Percentiles rank a stretch among this genome's conserved stretches.
These are phyloP conservation scores for Brachyptera putata DNA, from an alignment of 2,888 invertebrate species.

Conservation along the genomic window DNA sequence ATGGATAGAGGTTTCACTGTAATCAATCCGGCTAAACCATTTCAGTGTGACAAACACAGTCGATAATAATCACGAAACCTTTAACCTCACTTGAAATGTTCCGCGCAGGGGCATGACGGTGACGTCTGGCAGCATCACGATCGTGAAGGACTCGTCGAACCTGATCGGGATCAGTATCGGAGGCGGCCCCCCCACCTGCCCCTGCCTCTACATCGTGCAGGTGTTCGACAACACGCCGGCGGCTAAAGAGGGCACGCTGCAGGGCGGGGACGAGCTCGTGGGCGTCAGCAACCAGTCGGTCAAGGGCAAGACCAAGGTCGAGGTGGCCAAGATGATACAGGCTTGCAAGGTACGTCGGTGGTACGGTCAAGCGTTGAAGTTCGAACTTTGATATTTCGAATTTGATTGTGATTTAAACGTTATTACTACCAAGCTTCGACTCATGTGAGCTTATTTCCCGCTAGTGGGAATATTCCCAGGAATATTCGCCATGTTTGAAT, in stretches of 20 bases:
- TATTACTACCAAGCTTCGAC: too few relatives aligned
- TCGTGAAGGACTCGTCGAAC: slow-evolving; percentile 88
- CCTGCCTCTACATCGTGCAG: slow-evolving; percentile 98
- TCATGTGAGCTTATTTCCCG: too few relatives aligned
- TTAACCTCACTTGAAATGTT: too few relatives aligned
- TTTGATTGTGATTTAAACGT: too few relatives aligned
- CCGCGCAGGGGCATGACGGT: slow-evolving; percentile 99
- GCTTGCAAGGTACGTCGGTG: slow-evolving; percentile 67
- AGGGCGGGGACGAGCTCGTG: slow-evolving; percentile 95
- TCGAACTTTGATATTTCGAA: too few relatives aligned
- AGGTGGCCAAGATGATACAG: slow-evolving; percentile 99
- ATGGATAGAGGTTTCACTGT: too few relatives aligned
- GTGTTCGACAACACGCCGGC: slow-evolving; percentile 98
- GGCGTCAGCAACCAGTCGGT: slow-evolving; percentile 90
- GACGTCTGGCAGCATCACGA: slow-evolving; percentile 85
- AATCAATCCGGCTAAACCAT: too few relatives aligned
- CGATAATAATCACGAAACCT: too few relatives aligned
- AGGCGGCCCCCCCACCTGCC: slow-evolving; percentile 91
- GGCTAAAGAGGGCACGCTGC: slow-evolving; percentile 85
- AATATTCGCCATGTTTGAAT: too few relatives aligned
- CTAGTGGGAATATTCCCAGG: too few relatives aligned
- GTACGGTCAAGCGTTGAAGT: neutral
- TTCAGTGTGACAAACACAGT: too few relatives aligned
- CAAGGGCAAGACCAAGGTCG: slow-evolving; percentile 95
- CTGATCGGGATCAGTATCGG: slow-evolving; percentile 98